Conservation (phyloP, 1,140 invertebrate species). For the Spodoptera litura region DNA sequence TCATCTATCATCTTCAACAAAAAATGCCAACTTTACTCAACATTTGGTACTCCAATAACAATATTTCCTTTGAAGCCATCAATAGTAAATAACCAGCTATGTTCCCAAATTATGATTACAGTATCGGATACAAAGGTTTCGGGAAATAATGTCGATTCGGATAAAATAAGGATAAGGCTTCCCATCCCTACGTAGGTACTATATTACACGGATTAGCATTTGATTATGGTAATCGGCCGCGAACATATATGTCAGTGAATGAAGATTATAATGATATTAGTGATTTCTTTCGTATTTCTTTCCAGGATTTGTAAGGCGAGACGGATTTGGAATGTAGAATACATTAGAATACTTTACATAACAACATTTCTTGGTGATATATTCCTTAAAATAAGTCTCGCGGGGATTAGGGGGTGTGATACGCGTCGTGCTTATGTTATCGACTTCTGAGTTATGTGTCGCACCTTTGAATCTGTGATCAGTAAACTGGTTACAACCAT, state of each 20-base stretch:
- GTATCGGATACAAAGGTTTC: not conserved
- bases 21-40: slow-evolving; percentile 3
- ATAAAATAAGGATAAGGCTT: slow-evolving; percentile 5
- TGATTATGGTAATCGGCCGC: slow-evolving; percentile 24
- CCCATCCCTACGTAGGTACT: slow-evolving; percentile 13
- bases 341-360: not conserved
- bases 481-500: too few relatives aligned
- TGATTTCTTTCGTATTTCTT: slow-evolving; percentile 11
- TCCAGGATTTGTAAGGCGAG: not conserved
- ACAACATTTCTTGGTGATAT: too few relatives aligned
- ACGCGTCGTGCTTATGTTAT: too few relatives aligned
- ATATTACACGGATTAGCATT: slow-evolving; percentile 20
- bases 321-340: slow-evolving; percentile 20
- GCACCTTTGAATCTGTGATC: too few relatives aligned
- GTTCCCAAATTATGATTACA: slow-evolving; percentile 18
- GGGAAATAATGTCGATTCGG: slow-evolving; percentile 2
- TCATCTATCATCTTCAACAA: not conserved
- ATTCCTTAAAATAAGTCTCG: too few relatives aligned
- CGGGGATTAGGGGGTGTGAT: too few relatives aligned
- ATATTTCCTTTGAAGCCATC: slow-evolving; percentile 11
- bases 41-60: not conserved
- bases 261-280: slow-evolving; percentile 21
- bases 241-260: slow-evolving; percentile 7
- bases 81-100: slow-evolving; percentile 13
- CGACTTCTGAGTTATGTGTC: too few relatives aligned